Evolutionary conservation across 2,113 vertebrate species (phyloP).

Genomic region (Microcebus griseorufus): DNA sequence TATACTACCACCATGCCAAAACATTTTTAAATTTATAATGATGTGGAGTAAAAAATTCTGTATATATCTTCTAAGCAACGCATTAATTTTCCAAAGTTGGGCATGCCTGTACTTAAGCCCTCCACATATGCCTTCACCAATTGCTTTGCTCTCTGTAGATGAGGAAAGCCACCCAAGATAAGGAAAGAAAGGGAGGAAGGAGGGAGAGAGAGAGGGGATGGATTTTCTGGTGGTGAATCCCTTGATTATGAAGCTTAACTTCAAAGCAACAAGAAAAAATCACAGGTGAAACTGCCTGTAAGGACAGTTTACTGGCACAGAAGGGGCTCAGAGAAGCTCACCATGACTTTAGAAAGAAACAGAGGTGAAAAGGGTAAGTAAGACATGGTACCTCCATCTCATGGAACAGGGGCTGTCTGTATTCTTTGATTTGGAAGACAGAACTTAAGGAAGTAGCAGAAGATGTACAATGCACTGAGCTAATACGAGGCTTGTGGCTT

Average conservation of each 20-base stretch:
- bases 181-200: neutral
- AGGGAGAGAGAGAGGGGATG: neutral
- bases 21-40: neutral
- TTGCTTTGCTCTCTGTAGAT: neutral
- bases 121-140: neutral
- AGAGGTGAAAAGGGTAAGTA: neutral
- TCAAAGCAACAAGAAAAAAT: constrained; percentile 27
- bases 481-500: no score
- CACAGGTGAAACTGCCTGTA: neutral
- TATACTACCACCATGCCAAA: neutral
- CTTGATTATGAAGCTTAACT: constrained; percentile 11
- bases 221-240: neutral
- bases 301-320: constrained; percentile 13
- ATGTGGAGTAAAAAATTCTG: neutral
- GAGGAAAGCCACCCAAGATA: neutral
- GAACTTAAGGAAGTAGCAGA: neutral
- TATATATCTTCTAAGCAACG: neutral
- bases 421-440: neutral
- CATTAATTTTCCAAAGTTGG: neutral
- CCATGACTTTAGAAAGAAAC: neutral
- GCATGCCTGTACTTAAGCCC: neutral
- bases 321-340: neutral
- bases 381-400: neutral
- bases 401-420: neutral
- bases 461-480: neutral